phyloP scores from a whole-genome alignment of 1,140 invertebrate species.

The Drosophila baimaii region DNA sequence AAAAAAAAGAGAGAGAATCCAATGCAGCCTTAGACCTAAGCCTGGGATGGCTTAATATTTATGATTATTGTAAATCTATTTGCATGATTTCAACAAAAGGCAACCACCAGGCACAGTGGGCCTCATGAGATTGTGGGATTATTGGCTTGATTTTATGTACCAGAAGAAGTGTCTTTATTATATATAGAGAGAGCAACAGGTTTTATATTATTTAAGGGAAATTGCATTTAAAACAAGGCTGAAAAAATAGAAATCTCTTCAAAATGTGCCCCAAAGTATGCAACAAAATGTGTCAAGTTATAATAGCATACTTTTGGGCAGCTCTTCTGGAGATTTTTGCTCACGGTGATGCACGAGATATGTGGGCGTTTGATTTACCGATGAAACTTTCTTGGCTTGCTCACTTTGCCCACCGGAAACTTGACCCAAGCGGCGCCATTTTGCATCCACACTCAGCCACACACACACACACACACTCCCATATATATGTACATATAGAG shows the following conservation, averaged over 20 bases:
- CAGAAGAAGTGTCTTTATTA: too few species aligned
- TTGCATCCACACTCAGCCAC: slow-evolving; percentile 18
- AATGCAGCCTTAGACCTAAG: slow-evolving; percentile 38
- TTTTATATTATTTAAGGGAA: too few species aligned
- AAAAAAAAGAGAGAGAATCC: not conserved
- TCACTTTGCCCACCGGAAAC: slow-evolving; percentile 28
- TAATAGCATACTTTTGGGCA: not conserved
- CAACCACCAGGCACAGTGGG: slow-evolving; percentile 9
- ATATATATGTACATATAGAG: not conserved
- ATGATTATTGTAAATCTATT: slow-evolving; percentile 79
- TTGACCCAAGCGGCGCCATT: slow-evolving; percentile 39
- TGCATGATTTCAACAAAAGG: slow-evolving; percentile 56
- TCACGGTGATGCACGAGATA: not conserved
- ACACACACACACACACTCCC: not conserved
- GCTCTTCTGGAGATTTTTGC: not conserved
- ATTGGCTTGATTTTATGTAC: not conserved
- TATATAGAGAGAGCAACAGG: too few species aligned
- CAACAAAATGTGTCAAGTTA: not conserved
- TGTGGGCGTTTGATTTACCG: slow-evolving; percentile 9
- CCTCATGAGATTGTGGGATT: not conserved
- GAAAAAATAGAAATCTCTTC: too few species aligned
- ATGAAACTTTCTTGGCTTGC: slow-evolving; percentile 3
- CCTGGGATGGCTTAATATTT: slow-evolving; percentile 64
- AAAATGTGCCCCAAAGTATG: not conserved
- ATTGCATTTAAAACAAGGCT: too few species aligned